Percentiles rank a stretch among this genome's conserved stretches.
phyloP scores from a whole-genome alignment of 1,140 invertebrate species.

The Zaprionus vittiger region DNA sequence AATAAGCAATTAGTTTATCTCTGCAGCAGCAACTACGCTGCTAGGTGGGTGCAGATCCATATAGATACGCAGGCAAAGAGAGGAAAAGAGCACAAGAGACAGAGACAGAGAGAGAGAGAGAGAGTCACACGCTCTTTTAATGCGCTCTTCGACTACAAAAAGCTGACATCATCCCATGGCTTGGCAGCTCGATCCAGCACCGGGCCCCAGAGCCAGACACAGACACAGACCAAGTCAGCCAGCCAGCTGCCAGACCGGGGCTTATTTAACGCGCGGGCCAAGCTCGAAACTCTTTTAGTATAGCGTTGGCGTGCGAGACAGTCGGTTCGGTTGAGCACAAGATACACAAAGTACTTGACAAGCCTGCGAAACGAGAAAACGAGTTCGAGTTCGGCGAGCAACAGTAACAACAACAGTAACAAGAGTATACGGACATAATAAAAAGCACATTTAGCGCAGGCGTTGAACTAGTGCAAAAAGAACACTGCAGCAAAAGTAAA shows the following conservation, averaged over 20 bases:
- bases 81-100: constrained; percentile 17
- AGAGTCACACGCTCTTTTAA: constrained; percentile 12
- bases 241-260: constrained; percentile 62
- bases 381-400: constrained; percentile 49
- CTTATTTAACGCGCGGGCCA: constrained; percentile 72
- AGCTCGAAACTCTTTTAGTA: constrained; percentile 79
- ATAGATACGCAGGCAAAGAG: constrained; percentile 24
- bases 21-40: constrained; percentile 25
- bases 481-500: constrained; percentile 47
- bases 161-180: constrained; percentile 70
- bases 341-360: constrained; percentile 54
- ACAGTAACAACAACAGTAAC: constrained; percentile 3
- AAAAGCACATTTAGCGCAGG: constrained; percentile 50
- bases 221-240: constrained; percentile 35
- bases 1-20: constrained; percentile 51
- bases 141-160: constrained; percentile 5
- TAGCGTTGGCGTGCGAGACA: constrained; percentile 80
- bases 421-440: constrained; percentile 12
- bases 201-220: constrained; percentile 9
- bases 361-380: constrained; percentile 44
- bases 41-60: constrained; percentile 45
- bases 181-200: constrained; percentile 22
- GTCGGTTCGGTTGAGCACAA: constrained; percentile 71
- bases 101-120: neutral
- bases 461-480: constrained; percentile 48